These are phyloP conservation scores for Epizoanthus ramosus DNA, from an alignment of 92 coral and sea anemone genomes.

Conservation along the genomic window DNA sequence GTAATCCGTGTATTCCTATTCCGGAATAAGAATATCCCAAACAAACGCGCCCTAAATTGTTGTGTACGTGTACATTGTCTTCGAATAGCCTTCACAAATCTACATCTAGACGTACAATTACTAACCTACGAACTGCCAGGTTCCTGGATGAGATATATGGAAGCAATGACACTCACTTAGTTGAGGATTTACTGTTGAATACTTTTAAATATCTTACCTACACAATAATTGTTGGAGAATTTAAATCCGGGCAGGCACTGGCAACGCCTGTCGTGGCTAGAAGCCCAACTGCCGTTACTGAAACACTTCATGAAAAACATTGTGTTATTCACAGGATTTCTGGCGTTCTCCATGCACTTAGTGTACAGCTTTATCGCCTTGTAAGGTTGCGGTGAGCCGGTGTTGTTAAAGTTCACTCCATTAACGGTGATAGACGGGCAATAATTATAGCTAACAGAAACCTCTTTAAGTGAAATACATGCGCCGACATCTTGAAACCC, in stretches of 20 bases:
- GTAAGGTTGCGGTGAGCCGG: conserved; percentile 50
- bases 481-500: conserved; percentile 76
- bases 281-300: conserved; percentile 52
- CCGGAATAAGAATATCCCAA: too few species aligned
- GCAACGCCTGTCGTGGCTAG: conserved; percentile 20
- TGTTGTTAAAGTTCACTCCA: conserved; percentile 57
- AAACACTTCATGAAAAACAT: conserved; percentile 41
- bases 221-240: conserved; percentile 25
- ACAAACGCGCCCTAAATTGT: too few species aligned
- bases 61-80: too few species aligned
- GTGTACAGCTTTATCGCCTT: neutral
- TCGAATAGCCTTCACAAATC: too few species aligned
- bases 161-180: too few species aligned
- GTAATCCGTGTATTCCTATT: too few species aligned
- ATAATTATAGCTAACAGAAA: conserved; percentile 51
- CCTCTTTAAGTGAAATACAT: conserved; percentile 58
- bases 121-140: too few species aligned
- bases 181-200: too few species aligned
- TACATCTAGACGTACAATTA: too few species aligned
- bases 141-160: too few species aligned
- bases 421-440: conserved; percentile 44
- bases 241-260: conserved; percentile 58
- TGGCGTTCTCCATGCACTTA: conserved; percentile 32
- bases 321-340: conserved; percentile 25
- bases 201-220: neutral